phyloP scores from a whole-genome alignment of 2,797 vertebrate genomes.

The Tangara arthus region DNA sequence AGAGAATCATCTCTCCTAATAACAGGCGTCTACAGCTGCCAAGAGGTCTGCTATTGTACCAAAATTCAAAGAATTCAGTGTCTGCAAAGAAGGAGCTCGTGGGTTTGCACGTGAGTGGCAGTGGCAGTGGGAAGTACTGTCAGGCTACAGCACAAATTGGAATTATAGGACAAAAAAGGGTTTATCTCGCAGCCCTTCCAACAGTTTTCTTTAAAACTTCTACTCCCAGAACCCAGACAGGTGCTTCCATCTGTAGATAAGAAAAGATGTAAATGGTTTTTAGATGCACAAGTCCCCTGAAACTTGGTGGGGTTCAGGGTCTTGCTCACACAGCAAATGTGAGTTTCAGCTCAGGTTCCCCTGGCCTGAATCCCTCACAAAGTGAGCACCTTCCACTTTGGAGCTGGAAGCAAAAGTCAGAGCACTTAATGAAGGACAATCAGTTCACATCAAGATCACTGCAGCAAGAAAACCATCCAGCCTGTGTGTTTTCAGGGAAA shows the following conservation, averaged over 20 bases:
- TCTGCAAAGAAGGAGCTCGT: not conserved
- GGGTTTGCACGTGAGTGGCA: not conserved
- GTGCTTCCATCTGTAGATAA: not conserved
- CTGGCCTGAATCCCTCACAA: not conserved
- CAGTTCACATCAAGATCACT: not conserved
- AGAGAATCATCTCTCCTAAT: not conserved
- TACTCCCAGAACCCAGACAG: not conserved
- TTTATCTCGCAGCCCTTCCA: not conserved
- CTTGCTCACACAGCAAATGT: not conserved
- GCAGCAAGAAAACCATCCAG: not conserved
- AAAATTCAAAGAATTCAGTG: not conserved
- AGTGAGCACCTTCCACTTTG: not conserved
- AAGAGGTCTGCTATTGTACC: not conserved
- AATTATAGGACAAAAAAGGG: not conserved
- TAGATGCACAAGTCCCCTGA: not conserved
- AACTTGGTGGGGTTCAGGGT: not conserved
- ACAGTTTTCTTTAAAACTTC: not conserved
- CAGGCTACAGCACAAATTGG: not conserved
- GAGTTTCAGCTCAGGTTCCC: not conserved
- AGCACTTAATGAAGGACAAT: not conserved
- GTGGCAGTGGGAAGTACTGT: not conserved
- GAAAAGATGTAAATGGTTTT: not conserved
- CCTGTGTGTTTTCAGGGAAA: not conserved
- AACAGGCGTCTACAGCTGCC: not conserved
- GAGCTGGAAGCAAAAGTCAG: constrained; percentile 6